Evolutionary conservation across 2,888 invertebrate genomes (phyloP), one percentile per base, ranked within the genome.

Genomic region (Phengaris alcon): DNA sequence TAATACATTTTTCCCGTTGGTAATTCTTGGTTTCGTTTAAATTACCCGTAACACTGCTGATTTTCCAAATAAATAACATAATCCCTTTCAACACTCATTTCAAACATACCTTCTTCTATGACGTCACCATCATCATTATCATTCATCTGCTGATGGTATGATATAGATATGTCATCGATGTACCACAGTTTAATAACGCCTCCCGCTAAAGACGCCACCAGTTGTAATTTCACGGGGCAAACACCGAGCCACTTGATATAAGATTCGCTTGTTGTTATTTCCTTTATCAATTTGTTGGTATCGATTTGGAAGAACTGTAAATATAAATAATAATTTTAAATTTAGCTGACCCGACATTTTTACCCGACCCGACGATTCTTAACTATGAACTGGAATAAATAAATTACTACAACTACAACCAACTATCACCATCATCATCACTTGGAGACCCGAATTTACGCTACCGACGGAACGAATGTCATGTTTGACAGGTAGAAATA

Each of bases 171-270:
- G 74, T 90, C 91, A 74, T 93, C 92, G 44, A 95, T 88, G 80
- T 90, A 91, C 95, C 95, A 96, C 51, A 96, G 82, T 78, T 94
- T 94, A n/a, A 95, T 88, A 44, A 87, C 87, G 0, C 95, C 95
- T 51, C 88, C 87, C 7, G 94, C 94, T 10, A 96, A 85, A 0
- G 96, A 95, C 13, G 96, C 90, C 75, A 96, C 95, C 46, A 92
- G 89, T 0, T 91, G 90, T 6, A 93, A 93, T 77, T 92, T 88
- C 2, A 81, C 82, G 2, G 94, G 92, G 76, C 94, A 92, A 6
- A 95, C 88, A 3, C 95, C 93, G 6, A 95, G 82, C 87, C 91
- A 93, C 68, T 88, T 90, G 7, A 95, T 88, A 5, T 90, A 83
- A 0, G 88, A 87, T 0, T 83, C 87, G 22, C 93, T 91, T 0